Base-by-base conservation (phyloP, 2,888 invertebrate species). In the Andricus quercusramuli region DNA sequence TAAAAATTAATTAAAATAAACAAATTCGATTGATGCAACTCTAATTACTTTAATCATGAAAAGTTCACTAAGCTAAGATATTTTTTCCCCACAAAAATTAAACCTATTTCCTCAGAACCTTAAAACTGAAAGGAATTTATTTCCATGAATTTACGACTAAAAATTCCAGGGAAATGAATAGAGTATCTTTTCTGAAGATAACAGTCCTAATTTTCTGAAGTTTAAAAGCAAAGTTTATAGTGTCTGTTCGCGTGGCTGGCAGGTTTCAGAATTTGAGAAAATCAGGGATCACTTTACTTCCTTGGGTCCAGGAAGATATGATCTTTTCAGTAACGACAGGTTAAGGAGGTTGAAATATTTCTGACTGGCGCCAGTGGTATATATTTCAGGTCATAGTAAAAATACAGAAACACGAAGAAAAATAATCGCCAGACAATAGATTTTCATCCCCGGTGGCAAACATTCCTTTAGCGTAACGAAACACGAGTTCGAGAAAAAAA, bases 281-380 rank as follows among this genome's bases (percentile, higher is more conserved):
- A 85, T 83, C 78, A 77, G 80, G 81, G 79, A 82, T 56, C 83
- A 82, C 80, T 78, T 82, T 82, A 82, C 70, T 76, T 76, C 78
- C 70, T 77, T 78, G 77, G 79, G 76, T 80, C 68, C 78, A 78
- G 79, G 76, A 83, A 83, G 83, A 90, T 90, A 89, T 87, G 86
- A 91, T 91, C 90, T 89, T 66, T 76, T 82, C 78, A 83, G 88
- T 90, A 91, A 90, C 90, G 90, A 90, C 90, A 90, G 89, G 89
- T 92, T 91, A 91, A 91, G 91, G 91, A 90, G 89, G 88, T 84
- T 84, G 87, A 83, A 85, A 82, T 81, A 86, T 86, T 86, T 85
- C 83, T 83, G 84, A 89, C 89, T 91, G 92, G 91, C 91, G 92
- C 91, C 91, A 90, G 83, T 83, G 85, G 84, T 81, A 80, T 85